Evolutionary conservation across 2,888 invertebrate species (phyloP).

Genomic region (Thera obeliscata): DNA sequence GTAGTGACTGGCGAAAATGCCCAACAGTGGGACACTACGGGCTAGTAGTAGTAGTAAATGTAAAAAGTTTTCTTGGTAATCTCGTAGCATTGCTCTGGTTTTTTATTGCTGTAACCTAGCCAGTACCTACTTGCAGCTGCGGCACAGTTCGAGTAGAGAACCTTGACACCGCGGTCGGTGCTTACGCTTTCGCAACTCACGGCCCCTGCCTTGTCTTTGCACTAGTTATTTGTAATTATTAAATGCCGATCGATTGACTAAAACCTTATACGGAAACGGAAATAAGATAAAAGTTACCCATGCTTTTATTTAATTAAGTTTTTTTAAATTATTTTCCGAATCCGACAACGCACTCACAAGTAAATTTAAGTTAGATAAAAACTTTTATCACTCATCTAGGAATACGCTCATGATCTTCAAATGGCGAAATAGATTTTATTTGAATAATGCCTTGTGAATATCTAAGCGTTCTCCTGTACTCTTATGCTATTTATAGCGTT

Average conservation of each 20-base stretch:
- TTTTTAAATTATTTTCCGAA: too few relatives aligned
- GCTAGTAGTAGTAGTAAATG: too few relatives aligned
- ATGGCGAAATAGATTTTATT: too few relatives aligned
- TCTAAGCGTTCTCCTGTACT: too few relatives aligned
- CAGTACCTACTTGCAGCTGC: neutral
- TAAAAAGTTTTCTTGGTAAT: neutral
- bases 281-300: conserved; percentile 5
- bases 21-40: too few relatives aligned
- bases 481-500: too few relatives aligned
- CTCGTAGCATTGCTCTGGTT: conserved; percentile 7
- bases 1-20: too few relatives aligned
- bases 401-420: too few relatives aligned
- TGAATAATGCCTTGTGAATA: too few relatives aligned
- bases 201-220: conserved; percentile 60
- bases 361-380: too few relatives aligned
- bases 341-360: too few relatives aligned
- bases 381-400: too few relatives aligned
- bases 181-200: conserved; percentile 67
- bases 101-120: conserved; percentile 20
- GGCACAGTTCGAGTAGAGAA: conserved; percentile 37
- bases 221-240: conserved; percentile 48
- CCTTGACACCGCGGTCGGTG: conserved; percentile 70
- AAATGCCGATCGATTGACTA: conserved; percentile 24
- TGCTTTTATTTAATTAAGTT: neutral
- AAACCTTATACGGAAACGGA: conserved; percentile 21